Conservation (phyloP, 2,113 vertebrate species). For the Garra rufa region DNA sequence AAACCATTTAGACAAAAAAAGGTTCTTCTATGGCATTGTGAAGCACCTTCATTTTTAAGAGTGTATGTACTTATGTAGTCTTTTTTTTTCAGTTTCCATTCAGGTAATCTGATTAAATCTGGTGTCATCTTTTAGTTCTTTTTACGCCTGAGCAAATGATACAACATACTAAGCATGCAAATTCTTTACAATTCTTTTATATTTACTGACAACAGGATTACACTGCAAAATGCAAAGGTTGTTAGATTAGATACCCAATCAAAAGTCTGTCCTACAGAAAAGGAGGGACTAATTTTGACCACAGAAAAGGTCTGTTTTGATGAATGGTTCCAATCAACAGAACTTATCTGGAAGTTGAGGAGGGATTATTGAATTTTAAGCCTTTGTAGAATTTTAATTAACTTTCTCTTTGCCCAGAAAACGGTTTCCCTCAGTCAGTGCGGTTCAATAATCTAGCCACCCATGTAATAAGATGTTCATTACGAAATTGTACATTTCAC, state of each 20-base stretch:
- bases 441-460: conserved; percentile 87
- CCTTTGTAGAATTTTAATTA: conserved; percentile 90
- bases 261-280: conserved; percentile 12
- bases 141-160: background rate
- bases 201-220: conserved; percentile 14
- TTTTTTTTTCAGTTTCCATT: background rate
- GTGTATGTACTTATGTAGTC: no score
- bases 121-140: background rate
- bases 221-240: background rate
- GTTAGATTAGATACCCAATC: conserved; percentile 29
- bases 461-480: conserved; percentile 88
- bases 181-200: background rate
- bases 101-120: background rate
- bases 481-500: conserved; percentile 79
- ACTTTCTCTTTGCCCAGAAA: conserved; percentile 81
- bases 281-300: conserved; percentile 11
- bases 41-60: no score
- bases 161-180: background rate
- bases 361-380: conserved; percentile 90
- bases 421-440: conserved; percentile 81
- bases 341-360: conserved; percentile 82
- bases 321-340: conserved; percentile 84
- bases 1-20: no score
- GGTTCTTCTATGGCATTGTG: no score
- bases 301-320: conserved; percentile 76